These are phyloP conservation scores for Grus americana DNA, from an alignment of 2,113 vertebrate species.

Conservation along the genomic window DNA sequence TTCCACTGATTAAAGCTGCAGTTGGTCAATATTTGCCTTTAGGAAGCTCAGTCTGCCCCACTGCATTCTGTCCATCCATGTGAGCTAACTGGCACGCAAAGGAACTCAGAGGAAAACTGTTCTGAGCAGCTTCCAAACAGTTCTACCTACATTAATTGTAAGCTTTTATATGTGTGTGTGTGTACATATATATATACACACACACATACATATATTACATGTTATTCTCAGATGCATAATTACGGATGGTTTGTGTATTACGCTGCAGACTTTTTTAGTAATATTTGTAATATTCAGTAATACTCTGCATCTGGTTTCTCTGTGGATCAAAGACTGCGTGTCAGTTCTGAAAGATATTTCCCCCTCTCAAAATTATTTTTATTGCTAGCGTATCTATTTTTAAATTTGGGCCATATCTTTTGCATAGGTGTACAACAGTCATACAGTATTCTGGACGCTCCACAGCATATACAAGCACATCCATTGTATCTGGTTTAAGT, in stretches of 20 bases:
- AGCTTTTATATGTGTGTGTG: neutral
- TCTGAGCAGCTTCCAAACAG: neutral
- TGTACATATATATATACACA: neutral
- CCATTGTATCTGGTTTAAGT: neutral
- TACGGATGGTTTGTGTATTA: neutral
- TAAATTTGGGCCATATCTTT: neutral
- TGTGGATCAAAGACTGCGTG: neutral
- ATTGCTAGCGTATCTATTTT: neutral
- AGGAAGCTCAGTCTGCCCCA: neutral
- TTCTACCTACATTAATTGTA: neutral
- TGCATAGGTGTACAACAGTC: neutral
- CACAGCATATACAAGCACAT: neutral
- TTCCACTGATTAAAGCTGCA: neutral
- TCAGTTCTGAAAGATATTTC: neutral
- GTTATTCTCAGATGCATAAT: neutral
- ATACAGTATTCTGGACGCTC: neutral
- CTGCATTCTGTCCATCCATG: neutral
- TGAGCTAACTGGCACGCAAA: neutral
- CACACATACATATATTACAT: neutral
- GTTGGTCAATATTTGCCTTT: slow-evolving; percentile 41
- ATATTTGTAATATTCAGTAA: neutral
- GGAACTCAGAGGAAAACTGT: neutral
- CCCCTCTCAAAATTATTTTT: neutral
- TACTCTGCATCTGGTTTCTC: neutral
- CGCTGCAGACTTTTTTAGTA: neutral